These are phyloP conservation scores for Dendropsophus ebraccatus DNA, from an alignment of 2,113 vertebrate genomes.

Conservation along the genomic window DNA sequence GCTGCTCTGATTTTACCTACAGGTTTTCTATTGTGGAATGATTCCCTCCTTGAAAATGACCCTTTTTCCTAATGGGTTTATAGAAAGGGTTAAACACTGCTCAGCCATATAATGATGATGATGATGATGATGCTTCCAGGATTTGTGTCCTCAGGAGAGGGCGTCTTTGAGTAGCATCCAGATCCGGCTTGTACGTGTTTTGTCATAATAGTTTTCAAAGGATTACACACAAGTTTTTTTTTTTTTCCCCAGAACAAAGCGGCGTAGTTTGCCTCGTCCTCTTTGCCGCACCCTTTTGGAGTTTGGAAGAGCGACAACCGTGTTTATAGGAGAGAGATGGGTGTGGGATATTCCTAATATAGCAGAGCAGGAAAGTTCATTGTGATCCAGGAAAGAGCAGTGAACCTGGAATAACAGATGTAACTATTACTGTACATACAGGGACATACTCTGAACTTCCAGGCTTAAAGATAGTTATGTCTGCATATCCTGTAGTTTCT, in stretches of 20 bases:
- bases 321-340: not conserved
- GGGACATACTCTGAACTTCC: not conserved
- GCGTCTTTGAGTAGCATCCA: not conserved
- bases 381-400: not conserved
- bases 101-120: not conserved
- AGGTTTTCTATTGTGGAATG: too few species aligned
- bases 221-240: not conserved
- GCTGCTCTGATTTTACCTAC: too few species aligned
- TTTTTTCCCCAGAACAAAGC: conserved; percentile 25
- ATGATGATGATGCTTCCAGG: not conserved
- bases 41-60: too few species aligned
- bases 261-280: not conserved
- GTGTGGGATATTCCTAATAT: conserved; percentile 5
- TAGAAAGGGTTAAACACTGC: not conserved
- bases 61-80: not conserved
- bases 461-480: not conserved
- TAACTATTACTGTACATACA: not conserved
- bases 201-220: not conserved
- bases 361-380: not conserved
- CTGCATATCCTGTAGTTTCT: too few species aligned
- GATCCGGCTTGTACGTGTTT: not conserved
- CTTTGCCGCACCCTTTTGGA: not conserved
- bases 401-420: conserved; percentile 12
- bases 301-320: not conserved
- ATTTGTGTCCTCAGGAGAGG: not conserved